Base-by-base conservation (phyloP, 2,888 invertebrate species). In the Scaptomyza polygonia region DNA sequence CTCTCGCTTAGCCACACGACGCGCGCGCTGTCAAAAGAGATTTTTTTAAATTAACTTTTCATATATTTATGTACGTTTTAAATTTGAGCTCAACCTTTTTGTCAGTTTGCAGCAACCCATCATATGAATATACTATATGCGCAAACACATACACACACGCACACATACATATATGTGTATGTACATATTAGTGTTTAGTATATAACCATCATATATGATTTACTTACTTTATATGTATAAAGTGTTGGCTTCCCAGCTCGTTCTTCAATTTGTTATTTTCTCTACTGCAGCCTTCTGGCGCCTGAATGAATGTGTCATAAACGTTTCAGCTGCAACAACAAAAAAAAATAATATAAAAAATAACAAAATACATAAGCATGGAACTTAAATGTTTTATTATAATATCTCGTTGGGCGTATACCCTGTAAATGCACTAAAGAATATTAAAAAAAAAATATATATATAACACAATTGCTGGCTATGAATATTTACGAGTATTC, bases 21-120 rank as follows among this genome's bases (percentile, higher is more conserved):
- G 36, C 36, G 69, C n/a, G 52, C 51, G 72, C 83, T 83, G 84
- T 85, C 86, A 86, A 81, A 85, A 86, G 86, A 86, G 84, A 85
- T 85, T 84, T 85, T 86, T 85, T 84, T 75, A 85, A 85, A 85
- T 85, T 86, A 85, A 86, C 86, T 85, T 84, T 86, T 85, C 74
- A 86, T 84, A 86, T 86, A 81, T 83, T 79, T 86, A 79, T 86
- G 81, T 83, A 75, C 65, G 77, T 75, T 83, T 83, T 71, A 83
- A 72, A 79, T 73, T 81, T 69, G 39, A 70, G 70, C 61, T 69
- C 65, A 59, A 68, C 62, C 59, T 75, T 75, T 71, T 72, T 78
- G 64, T 72, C 77, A 67, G 76, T 70, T 67, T 48, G 39, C 57
- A 54, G 57, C 59, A 59, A 64, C 63, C 57, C 55, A 72, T 59